A percentile compares a stretch with the other conserved stretches of the same genome.
Conservation (phyloP, 2,797 vertebrate species). For the Anguilla anguilla region DNA sequence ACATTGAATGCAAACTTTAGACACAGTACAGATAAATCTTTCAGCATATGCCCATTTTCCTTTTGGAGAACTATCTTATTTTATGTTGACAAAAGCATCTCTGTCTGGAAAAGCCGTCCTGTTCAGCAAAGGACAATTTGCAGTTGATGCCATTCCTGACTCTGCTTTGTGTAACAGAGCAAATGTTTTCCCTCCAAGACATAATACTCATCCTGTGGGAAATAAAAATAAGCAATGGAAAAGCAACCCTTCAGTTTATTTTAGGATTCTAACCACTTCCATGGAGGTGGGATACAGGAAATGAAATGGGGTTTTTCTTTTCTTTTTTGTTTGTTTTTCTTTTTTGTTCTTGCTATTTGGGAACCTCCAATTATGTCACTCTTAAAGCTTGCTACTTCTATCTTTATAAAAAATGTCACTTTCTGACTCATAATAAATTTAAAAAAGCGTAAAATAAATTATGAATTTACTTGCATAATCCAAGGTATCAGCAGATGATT, state of each 20-base stretch:
- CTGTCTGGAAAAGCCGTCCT: constrained; percentile 1
- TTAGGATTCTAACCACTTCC: constrained; percentile 2
- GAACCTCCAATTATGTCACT: neutral
- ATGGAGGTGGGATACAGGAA: neutral
- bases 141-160: neutral
- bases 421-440: neutral
- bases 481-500: no score
- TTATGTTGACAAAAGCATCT: neutral
- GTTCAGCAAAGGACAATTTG: constrained; percentile 1
- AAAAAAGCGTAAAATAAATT: no score
- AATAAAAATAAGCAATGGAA: constrained; percentile 20
- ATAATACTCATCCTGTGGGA: constrained; percentile 27
- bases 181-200: constrained; percentile 23
- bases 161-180: constrained; percentile 28
- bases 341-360: constrained; percentile 13
- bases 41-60: neutral
- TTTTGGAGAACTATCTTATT: neutral
- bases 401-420: constrained; percentile 3
- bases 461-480: neutral
- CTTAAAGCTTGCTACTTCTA: neutral
- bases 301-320: neutral
- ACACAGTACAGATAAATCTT: neutral
- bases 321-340: constrained; percentile 8
- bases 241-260: constrained; percentile 10
- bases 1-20: neutral